Evolutionary conservation across 1,140 invertebrate genomes (phyloP).

Genomic region (Hyles euphorbiae): DNA sequence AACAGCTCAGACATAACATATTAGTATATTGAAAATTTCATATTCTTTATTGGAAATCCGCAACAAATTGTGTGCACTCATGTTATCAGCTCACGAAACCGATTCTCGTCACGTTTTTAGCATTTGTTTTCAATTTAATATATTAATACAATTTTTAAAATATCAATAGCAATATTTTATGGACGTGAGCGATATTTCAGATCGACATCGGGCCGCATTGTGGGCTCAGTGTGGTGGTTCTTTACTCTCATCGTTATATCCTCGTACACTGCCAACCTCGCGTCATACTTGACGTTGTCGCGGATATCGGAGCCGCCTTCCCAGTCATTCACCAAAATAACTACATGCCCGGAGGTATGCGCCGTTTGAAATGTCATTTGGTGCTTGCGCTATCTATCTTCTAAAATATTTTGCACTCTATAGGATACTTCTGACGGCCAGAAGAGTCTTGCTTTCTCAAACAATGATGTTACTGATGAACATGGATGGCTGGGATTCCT

Average conservation of each 20-base stretch:
- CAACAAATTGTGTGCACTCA: no score
- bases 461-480: slow-evolving; percentile 21
- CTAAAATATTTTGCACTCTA: slow-evolving; percentile 9
- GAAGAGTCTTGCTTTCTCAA: slow-evolving; percentile 12
- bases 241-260: slow-evolving; percentile 98
- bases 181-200: slow-evolving; percentile 65
- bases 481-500: slow-evolving; percentile 32
- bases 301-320: slow-evolving; percentile 88
- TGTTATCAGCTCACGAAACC: no score
- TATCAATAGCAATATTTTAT: neutral
- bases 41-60: no score
- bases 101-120: no score
- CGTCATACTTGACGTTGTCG: slow-evolving; percentile 95
- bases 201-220: slow-evolving; percentile 93
- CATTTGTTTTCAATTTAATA: no score
- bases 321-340: slow-evolving; percentile 36
- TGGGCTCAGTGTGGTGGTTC: slow-evolving; percentile 99
- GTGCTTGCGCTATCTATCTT: neutral
- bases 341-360: slow-evolving; percentile 49
- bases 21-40: slow-evolving; percentile 3
- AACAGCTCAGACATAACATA: neutral
- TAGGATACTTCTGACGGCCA: slow-evolving; percentile 30
- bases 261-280: slow-evolving; percentile 98
- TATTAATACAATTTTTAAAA: no score
- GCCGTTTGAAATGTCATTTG: slow-evolving; percentile 2